These are phyloP conservation scores for Xenopus tropicalis DNA, from an alignment of 2,113 vertebrate species.

Conservation along the genomic window UCB_Xtro_10.0 CM004445.2:63212001-63212500, in stretches of 20 bases:
- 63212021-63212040: background rate
- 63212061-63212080: conserved; percentile 18
- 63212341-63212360: conserved; percentile 10
- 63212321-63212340: conserved; percentile 69
- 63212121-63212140: conserved; percentile 69
- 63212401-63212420: background rate
- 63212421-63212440: conserved; percentile 17
- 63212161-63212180: conserved; percentile 72
- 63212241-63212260: conserved; percentile 80
- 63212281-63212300: conserved; percentile 95
- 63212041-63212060: background rate
- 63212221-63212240: conserved; percentile 92
- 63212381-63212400: background rate
- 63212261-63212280: conserved; percentile 83
- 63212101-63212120: conserved; percentile 62
- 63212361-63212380: conserved; percentile 34
- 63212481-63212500: too few relatives aligned
- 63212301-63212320: conserved; percentile 95
- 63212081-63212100: conserved; percentile 61
- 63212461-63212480: too few relatives aligned
- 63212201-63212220: conserved; percentile 91
- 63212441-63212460: too few relatives aligned
- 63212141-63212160: conserved; percentile 75
- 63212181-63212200: conserved; percentile 80
- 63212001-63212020: background rate